A percentile compares a stretch with the other conserved stretches of the same genome.
Conservation (phyloP, 2,888 invertebrate species). For the Ligdia adustata region DNA sequence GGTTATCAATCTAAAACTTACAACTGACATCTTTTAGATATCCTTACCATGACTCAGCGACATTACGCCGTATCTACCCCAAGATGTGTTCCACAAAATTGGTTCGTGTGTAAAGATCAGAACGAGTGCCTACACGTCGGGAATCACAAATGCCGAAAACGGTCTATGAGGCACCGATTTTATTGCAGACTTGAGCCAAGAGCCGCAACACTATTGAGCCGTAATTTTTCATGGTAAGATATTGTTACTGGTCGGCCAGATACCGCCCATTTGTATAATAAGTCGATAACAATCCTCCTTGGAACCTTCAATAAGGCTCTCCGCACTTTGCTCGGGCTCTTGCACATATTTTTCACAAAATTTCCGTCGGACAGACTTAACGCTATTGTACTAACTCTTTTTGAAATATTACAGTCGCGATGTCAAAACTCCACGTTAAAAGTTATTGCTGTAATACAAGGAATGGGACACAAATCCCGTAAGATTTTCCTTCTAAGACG, state of each 20-base stretch:
- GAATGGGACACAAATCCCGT: constrained; percentile 53
- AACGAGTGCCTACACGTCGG: constrained; percentile 37
- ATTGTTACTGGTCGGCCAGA: constrained; percentile 66
- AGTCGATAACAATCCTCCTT: constrained; percentile 71
- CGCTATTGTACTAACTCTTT: constrained; percentile 39
- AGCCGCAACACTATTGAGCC: constrained; percentile 60
- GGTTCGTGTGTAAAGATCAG: constrained; percentile 54
- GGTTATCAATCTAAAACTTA: constrained; percentile 21
- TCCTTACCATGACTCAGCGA: constrained; percentile 8
- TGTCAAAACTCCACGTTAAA: constrained; percentile 32
- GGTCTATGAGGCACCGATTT: constrained; percentile 59
- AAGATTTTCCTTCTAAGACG: constrained; percentile 54
- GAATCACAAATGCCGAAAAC: constrained; percentile 57
- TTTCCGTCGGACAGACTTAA: constrained; percentile 38
- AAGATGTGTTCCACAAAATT: constrained; percentile 39
- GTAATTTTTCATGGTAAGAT: constrained; percentile 72
- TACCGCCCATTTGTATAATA: constrained; percentile 77
- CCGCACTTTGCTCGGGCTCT: constrained; percentile 54
- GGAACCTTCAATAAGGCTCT: constrained; percentile 56
- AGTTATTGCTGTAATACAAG: constrained; percentile 43
- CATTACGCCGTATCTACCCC: constrained; percentile 16
- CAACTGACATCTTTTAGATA: constrained; percentile 8
- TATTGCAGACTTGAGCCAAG: constrained; percentile 65
- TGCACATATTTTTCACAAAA: constrained; percentile 45
- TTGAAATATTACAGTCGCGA: constrained; percentile 35